These are phyloP conservation scores for Teleiodes luculella DNA, from an alignment of 2,888 invertebrate species.

Conservation along the genomic window DNA sequence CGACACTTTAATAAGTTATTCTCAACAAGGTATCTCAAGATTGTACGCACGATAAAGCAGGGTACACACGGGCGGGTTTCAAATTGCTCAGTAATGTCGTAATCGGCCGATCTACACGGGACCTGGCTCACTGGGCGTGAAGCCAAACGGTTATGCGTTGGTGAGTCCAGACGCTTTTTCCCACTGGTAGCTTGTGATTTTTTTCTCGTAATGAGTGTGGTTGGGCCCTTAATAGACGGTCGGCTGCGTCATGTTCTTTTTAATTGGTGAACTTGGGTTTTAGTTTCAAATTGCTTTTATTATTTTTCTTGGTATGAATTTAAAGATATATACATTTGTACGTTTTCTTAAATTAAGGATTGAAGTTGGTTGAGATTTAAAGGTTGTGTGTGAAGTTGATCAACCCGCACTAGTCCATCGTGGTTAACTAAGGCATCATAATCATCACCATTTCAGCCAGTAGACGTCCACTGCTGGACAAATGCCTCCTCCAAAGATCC, in stretches of 20 bases:
- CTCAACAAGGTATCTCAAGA: slow-evolving; percentile 24
- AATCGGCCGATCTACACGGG: slow-evolving; percentile 66
- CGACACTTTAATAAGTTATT: slow-evolving; percentile 12
- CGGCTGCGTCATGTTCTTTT: slow-evolving; percentile 35
- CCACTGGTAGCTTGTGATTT: slow-evolving; percentile 53
- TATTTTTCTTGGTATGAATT: background rate
- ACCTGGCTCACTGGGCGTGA: slow-evolving; percentile 62
- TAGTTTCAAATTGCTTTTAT: background rate
- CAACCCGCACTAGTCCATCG: too few species aligned
- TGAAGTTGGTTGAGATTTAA: too few species aligned
- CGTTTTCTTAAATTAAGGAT: too few species aligned
- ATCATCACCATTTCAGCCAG: too few species aligned
- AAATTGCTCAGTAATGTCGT: slow-evolving; percentile 57
- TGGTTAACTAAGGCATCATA: too few species aligned
- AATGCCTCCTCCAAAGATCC: too few species aligned
- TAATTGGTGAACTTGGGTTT: slow-evolving; percentile 43
- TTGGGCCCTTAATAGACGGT: slow-evolving; percentile 44
- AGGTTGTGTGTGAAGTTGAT: too few species aligned
- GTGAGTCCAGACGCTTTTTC: slow-evolving; percentile 59
- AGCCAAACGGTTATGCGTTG: slow-evolving; percentile 66
- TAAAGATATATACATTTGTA: too few species aligned
- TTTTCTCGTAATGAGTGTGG: slow-evolving; percentile 48
- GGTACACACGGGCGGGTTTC: slow-evolving; percentile 42
- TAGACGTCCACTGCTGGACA: too few species aligned
- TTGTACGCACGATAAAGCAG: slow-evolving; percentile 27